Percentiles rank a stretch among this genome's conserved stretches.
Evolutionary conservation across 2,888 invertebrate genomes (phyloP).

Genomic region (Kryphioiulus occultus): DNA sequence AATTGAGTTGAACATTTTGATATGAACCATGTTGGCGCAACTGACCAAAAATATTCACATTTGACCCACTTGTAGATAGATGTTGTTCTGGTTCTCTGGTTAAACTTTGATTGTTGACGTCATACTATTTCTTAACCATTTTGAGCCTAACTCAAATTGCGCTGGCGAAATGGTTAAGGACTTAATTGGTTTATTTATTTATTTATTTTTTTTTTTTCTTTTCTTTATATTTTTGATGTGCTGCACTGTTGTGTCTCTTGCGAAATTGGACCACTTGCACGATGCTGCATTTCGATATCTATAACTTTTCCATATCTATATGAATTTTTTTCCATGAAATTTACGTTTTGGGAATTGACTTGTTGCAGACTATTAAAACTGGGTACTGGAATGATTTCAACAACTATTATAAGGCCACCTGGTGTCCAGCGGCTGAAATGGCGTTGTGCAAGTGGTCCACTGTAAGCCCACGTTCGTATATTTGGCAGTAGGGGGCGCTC

Average conservation of each 20-base stretch:
- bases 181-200: not conserved
- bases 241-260: slow-evolving; percentile 36
- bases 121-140: not conserved
- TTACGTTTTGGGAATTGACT: slow-evolving; percentile 39
- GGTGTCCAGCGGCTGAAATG: slow-evolving; percentile 47
- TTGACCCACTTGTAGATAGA: not conserved
- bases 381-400: slow-evolving; percentile 49
- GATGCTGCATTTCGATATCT: slow-evolving; percentile 33
- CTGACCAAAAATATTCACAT: not conserved
- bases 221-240: not conserved
- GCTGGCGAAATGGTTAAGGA: not conserved
- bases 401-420: slow-evolving; percentile 47
- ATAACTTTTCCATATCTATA: not conserved
- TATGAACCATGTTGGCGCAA: not conserved
- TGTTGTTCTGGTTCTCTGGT: not conserved
- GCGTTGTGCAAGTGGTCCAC: slow-evolving; percentile 49
- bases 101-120: not conserved
- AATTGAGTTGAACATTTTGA: too few species aligned
- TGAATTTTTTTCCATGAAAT: not conserved
- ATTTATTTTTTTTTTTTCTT: not conserved
- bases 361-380: slow-evolving; percentile 50
- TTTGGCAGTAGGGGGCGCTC: slow-evolving; percentile 37
- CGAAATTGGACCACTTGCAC: slow-evolving; percentile 27
- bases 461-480: slow-evolving; percentile 46
- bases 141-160: not conserved